Base-by-base conservation (phyloP, 2,888 invertebrate species). In the Onchidella celtica region DNA sequence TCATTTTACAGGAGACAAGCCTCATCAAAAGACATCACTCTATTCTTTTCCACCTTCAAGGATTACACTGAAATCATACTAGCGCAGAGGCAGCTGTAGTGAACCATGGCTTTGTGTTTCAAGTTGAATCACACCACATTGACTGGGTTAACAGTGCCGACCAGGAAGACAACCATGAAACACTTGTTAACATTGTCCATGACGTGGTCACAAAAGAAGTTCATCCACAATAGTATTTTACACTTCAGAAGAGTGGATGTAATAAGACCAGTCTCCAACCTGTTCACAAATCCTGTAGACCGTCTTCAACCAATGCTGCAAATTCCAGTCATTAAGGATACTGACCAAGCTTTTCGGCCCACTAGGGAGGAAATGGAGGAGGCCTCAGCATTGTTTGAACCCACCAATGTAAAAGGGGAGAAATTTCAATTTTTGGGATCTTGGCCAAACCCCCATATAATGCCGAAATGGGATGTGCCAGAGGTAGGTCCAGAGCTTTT, bases 201-300 rank as follows among this genome's bases (percentile, higher is more conserved):
- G n/a, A n/a, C 80, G 55, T 80, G 80, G 80, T 66, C 74, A n/a
- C 68, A 57, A 21, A 73, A 21, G 29, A 65, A 57, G 63, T 27
- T 40, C 27, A 34, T 73, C 17, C 66, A 80, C n/a, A 32, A n/a
- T 27, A 73, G 68, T 36, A 6, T 59, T 14, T 32, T 36, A 34
- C 6, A 57, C 14, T 36, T 40, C 14, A 57, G 9, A 4, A 36
- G 17, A 21, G 9, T n/a, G 32, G 34, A 65, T 29, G 14, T 21
- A 66, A n/a, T 55, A 29, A 65, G 59, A 40, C 72, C 79, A 34
- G 79, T 47, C 0, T 47, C 70, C 32, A 72, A 79, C 27, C 47
- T 79, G 29, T 81, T 69, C 47, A 81, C 81, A 34, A 81, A 81
- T 29, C 81, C 81, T 27, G 68, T 77, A 14, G 76, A 81, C 36